Base-by-base conservation (phyloP, 2,888 invertebrate species). In the Eulithis testata region DNA sequence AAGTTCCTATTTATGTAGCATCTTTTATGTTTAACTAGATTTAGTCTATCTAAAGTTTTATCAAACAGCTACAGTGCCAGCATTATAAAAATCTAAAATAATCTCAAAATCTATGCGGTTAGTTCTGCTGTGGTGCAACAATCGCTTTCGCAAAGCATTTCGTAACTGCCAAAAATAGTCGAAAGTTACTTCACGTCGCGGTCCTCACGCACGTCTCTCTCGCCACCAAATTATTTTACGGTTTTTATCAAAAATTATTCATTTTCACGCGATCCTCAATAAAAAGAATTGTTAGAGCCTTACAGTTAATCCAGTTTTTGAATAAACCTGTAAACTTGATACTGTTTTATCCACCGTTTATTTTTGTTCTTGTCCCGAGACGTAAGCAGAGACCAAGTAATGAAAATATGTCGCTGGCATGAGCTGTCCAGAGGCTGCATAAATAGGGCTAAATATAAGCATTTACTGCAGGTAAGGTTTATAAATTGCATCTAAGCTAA, bases 131-230 rank as follows among this genome's bases (percentile, higher is more conserved):
- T 65, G 78, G 82, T 81, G 87, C 84, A 88, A 89, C 78, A 81
- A 78, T 77, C 84, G 85, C 88, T 90, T 89, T 90, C 89, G 89
- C 88, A 89, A 89, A 84, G 76, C 65, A 82, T 89, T 84, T 87
- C 87, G 87, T 86, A 88, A 90, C 83, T 78, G 84, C 84, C 86
- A 79, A 90, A 89, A 88, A 88, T 85, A 84, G 86, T 85, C 79
- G 88, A 88, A 88, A 87, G 89, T 90, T 88, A 84, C 84, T 81
- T 81, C 79, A 80, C 72, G 75, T 81, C 83, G 82, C 81, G 84
- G 78, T 81, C 79, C 78, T 77, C 79, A 82, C 82, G 78, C 81
- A 80, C 76, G 73, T 55, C 75, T 77, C 75, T 69, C 70, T 47
- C 50, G 60, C 44, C 45, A 68, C 44, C 45, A 68, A 53, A 50